Conservation (phyloP, 2,888 invertebrate species). For the Eulithis testata region DNA sequence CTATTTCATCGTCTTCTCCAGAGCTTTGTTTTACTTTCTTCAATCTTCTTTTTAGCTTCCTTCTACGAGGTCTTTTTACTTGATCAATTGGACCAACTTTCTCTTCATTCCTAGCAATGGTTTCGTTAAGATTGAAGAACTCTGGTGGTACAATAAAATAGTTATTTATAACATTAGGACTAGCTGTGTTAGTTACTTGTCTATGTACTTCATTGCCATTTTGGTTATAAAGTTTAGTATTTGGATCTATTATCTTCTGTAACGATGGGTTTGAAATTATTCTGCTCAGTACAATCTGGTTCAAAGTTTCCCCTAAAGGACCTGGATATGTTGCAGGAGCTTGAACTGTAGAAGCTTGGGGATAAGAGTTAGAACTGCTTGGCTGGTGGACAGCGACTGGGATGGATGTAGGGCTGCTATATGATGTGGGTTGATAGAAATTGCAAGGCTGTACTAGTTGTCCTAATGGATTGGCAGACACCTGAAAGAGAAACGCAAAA, state of each 20-base stretch:
- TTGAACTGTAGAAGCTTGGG: constrained; percentile 43
- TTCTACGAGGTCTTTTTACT: constrained; percentile 15
- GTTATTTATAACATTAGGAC: constrained; percentile 56
- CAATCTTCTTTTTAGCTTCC: constrained; percentile 16
- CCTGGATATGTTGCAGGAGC: constrained; percentile 41
- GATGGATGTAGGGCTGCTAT: constrained; percentile 26
- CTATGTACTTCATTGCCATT: constrained; percentile 46
- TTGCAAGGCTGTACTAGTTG: constrained; percentile 37
- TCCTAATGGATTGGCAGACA: constrained; percentile 52
- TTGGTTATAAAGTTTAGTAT: constrained; percentile 44
- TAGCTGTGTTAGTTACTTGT: constrained; percentile 31
- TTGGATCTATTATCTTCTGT: constrained; percentile 50
- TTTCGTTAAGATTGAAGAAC: constrained; percentile 41
- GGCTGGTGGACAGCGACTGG: constrained; percentile 37
- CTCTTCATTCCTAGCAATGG: constrained; percentile 18
- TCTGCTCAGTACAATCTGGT: constrained; percentile 52
- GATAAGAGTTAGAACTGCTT: constrained; percentile 48
- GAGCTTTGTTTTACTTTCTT: constrained; percentile 2
- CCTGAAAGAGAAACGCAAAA: constrained; percentile 53
- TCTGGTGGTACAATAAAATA: constrained; percentile 56
- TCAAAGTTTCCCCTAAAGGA: constrained; percentile 40
- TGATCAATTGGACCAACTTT: background rate
- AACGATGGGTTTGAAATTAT: constrained; percentile 49
- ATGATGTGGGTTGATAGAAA: constrained; percentile 34
- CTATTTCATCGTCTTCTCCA: constrained; percentile 10